Percentiles rank a stretch among this genome's conserved stretches.
phyloP scores from a whole-genome alignment of 1,140 invertebrate genomes.

The Sarcophaga peregrina region DNA sequence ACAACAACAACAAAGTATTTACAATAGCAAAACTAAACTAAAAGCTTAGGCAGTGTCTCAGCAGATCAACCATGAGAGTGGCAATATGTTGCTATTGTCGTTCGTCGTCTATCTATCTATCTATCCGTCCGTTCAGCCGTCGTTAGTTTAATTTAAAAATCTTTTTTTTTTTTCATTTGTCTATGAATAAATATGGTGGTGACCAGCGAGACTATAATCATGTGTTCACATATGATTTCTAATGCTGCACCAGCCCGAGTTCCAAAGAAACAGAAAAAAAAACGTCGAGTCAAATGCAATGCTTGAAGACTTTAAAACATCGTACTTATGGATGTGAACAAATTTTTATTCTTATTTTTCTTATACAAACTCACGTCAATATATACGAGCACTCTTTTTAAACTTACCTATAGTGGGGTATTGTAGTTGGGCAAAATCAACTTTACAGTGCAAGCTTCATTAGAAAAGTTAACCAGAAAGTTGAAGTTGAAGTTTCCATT shows the following conservation, averaged over 20 bases:
- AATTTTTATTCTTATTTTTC: background rate
- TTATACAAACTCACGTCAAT: background rate
- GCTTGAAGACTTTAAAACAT: too few relatives aligned
- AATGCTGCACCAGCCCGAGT: background rate
- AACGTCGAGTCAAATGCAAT: too few relatives aligned
- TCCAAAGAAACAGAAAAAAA: background rate
- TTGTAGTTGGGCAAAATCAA: background rate
- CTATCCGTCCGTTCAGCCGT: too few relatives aligned
- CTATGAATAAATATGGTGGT: background rate
- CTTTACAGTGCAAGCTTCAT: background rate
- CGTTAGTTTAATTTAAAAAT: too few relatives aligned
- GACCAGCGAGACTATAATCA: conserved; percentile 2
- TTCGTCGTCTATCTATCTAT: too few relatives aligned
- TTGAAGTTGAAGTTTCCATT: too few relatives aligned
- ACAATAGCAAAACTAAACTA: too few relatives aligned
- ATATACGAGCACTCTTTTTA: background rate
- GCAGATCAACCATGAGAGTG: too few relatives aligned
- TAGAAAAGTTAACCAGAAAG: background rate
- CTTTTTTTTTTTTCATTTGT: background rate
- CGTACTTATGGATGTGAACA: too few relatives aligned
- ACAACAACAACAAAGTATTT: background rate
- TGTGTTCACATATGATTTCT: conserved; percentile 24
- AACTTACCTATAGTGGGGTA: background rate
- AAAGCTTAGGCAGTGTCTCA: too few relatives aligned
- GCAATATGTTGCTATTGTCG: too few relatives aligned